Evolutionary conservation across 2,113 vertebrate genomes (phyloP), one percentile per base, ranked within the genome.

Genomic region (Xyliphius kryptos): DNA sequence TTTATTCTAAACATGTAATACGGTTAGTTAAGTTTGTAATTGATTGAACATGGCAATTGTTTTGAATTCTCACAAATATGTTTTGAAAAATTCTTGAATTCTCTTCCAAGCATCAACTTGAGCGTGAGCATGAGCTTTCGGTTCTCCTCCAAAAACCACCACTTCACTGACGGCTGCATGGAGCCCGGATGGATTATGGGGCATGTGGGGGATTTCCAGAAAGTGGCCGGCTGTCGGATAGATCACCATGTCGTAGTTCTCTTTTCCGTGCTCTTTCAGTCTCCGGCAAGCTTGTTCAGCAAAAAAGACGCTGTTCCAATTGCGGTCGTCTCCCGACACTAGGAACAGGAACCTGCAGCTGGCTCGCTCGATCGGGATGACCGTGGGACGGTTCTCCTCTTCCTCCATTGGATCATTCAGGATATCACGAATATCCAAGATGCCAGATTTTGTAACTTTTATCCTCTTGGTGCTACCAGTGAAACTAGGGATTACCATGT

Each of bases 161-260:
- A 66, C 67, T 2, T 16, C 71, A n/a, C 86, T 76, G 8, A 86
- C 1, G 0, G 80, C 70, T 5, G 36, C 36, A 6, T 95, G 90
- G 63, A 88, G 37, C 8, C 82, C 86, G 50, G 89, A 88, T 0
- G 82, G 68, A 61, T 89, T 90, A 73, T 81, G 71, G 0, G 91
- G 91, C 78, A 87, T 90, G 79, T 90, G 85, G 19, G 93, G 92
- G 6, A 89, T 82, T 13, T 97, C 91, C 3, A 96, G 80, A 66
- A 91, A 92, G 78, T 97, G 93, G 1, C 94, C 93, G 5, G 92
- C 82, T 67, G 84, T 87, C 1, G 89, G 86, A 56, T 97, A 97
- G 19, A 59, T 78, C 11, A 92, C n/a, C 69, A 94, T 58, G 72
- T 88, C 58, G 44, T 86, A 90, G 10, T 82, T 86, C 13, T 82